Evolutionary conservation across 2,113 vertebrate genomes (phyloP), one percentile per base, ranked within the genome.

Genomic region (Nerophis lumbriciformis): DNA sequence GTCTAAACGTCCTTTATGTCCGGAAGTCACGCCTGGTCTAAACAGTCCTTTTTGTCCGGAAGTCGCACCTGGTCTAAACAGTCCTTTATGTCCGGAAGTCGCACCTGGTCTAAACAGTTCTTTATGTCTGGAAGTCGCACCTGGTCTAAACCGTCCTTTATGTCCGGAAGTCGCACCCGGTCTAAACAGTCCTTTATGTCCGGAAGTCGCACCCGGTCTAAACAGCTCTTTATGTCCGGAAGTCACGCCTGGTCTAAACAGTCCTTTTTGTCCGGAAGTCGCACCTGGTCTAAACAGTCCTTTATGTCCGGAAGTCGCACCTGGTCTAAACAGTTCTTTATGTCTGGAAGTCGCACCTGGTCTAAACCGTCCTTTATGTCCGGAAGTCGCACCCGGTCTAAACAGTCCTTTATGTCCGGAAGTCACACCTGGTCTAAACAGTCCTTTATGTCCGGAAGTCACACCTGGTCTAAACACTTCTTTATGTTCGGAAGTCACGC

Each of bases 41-140:
- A 55, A 7, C 45, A n/a, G n/a, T n/a, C n/a, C n/a, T n/a, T n/a
- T n/a, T n/a, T n/a, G 42, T 56, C 21, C 15, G 50, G 61, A 59
- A 45, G 5, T 44, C 53, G 37, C 19, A 55, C 39, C 14, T 38
- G n/a, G 13, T 55, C 6, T 16, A 55, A 55, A 7, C 45, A n/a
- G n/a, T n/a, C n/a, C n/a, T n/a, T n/a, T n/a, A n/a, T n/a, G 42
- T 56, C 21, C 15, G 50, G 61, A 59, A 45, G 5, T 44, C 53
- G 37, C 19, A 55, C 39, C 14, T 38, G n/a, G 13, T 55, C 6
- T 16, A 55, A 55, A 7, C 45, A n/a, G n/a, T n/a, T n/a, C n/a
- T n/a, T n/a, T n/a, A n/a, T n/a, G 42, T 56, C 21, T 19, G 50
- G 61, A 59, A 45, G 5, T 44, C 53, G 37, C 19, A 55, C 39